phyloP scores from a whole-genome alignment of 1,140 invertebrate species.

The Chelonus insularis region DNA sequence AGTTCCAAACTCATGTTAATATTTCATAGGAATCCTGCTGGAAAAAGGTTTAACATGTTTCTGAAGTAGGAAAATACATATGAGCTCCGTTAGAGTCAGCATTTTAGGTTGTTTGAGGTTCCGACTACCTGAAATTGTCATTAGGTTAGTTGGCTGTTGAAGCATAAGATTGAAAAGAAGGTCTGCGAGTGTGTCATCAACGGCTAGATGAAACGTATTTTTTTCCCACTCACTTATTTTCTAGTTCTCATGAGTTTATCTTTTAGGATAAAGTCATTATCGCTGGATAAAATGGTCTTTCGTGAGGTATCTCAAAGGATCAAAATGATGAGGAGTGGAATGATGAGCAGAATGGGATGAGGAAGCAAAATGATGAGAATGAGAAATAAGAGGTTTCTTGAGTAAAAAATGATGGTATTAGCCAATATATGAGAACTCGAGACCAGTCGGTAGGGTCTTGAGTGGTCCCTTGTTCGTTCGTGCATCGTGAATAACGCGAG shows the following conservation, averaged over 20 bases:
- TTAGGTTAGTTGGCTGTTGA: conserved; percentile 13
- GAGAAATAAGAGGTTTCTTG: background rate
- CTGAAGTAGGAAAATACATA: conserved; percentile 9
- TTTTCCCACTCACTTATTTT: background rate
- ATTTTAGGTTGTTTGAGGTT: conserved; percentile 7
- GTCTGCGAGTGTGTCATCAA: background rate
- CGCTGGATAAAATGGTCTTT: too few species aligned
- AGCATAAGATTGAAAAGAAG: background rate
- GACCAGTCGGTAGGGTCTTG: conserved; percentile 16
- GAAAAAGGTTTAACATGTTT: conserved; percentile 19
- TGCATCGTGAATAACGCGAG: conserved; percentile 6
- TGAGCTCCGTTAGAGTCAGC: conserved; percentile 9
- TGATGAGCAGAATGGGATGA: too few species aligned
- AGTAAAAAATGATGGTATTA: conserved; percentile 13
- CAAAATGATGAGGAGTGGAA: too few species aligned
- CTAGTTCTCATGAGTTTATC: conserved; percentile 16
- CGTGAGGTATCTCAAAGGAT: too few species aligned
- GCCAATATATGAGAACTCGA: background rate
- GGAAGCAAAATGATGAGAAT: too few species aligned
- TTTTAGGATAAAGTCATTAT: conserved; percentile 15
- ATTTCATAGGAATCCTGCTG: conserved; percentile 3
- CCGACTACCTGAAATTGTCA: conserved; percentile 28
- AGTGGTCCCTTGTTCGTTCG: conserved; percentile 9
- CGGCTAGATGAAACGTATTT: conserved; percentile 12
- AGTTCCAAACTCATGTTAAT: conserved; percentile 10